Evolutionary conservation across 1,140 invertebrate genomes (phyloP).

Genomic region (Aplysia californica): DNA sequence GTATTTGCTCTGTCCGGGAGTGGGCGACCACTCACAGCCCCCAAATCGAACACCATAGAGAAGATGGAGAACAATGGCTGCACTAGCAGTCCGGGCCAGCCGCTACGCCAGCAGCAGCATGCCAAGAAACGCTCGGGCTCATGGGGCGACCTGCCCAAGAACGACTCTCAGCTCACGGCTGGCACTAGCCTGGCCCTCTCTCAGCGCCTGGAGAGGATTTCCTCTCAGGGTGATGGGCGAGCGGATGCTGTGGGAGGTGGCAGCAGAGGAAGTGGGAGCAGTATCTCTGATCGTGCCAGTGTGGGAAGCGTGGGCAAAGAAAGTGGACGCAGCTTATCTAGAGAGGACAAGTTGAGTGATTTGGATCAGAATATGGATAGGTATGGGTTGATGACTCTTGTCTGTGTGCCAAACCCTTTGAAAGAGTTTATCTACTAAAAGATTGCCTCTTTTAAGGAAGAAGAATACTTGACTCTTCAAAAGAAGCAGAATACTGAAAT

Average conservation of each 20-base stretch:
- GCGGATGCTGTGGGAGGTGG: background rate
- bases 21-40: background rate
- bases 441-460: background rate
- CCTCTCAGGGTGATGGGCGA: background rate
- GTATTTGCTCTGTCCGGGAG: constrained; percentile 12
- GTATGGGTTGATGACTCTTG: background rate
- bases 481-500: too few species aligned
- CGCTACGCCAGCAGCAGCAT: constrained; percentile 21
- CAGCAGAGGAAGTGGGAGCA: background rate
- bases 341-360: constrained; percentile 21
- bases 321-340: background rate
- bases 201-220: background rate
- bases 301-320: background rate
- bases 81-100: too few species aligned
- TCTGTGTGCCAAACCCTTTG: background rate
- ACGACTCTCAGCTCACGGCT: constrained; percentile 9
- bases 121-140: constrained; percentile 40
- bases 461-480: too few species aligned
- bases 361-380: constrained; percentile 24
- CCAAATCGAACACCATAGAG: constrained; percentile 41
- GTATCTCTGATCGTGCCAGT: too few species aligned
- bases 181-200: background rate
- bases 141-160: constrained; percentile 40
- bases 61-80: constrained; percentile 40
- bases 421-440: background rate